phyloP scores from a whole-genome alignment of 2,113 vertebrate species.

The Helogale parvula region DNA sequence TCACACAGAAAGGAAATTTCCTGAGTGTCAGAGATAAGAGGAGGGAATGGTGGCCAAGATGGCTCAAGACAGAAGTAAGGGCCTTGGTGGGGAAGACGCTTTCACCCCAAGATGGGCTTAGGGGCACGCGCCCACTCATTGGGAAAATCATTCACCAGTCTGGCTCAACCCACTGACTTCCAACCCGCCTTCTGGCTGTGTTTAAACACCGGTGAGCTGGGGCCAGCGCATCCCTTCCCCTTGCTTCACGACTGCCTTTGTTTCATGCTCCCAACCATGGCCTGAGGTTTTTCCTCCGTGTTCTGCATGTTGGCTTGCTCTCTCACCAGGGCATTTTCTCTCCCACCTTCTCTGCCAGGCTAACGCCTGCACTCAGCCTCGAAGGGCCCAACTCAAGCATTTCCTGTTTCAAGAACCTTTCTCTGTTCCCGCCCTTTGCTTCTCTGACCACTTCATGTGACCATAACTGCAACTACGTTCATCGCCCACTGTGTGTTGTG shows the following conservation, averaged over 20 bases:
- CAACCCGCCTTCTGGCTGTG: neutral
- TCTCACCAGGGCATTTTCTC: accelerated
- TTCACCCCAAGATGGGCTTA: neutral
- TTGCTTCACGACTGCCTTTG: neutral
- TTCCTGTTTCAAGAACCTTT: neutral
- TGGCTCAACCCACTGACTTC: neutral
- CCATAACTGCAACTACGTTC: neutral
- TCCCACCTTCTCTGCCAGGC: neutral
- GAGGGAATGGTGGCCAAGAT: neutral
- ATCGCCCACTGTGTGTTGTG: neutral
- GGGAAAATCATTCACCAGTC: neutral
- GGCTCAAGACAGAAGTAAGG: neutral
- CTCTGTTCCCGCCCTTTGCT: neutral
- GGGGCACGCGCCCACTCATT: accelerated
- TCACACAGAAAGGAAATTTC: neutral
- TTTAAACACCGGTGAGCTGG: accelerated
- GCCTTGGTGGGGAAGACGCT: accelerated
- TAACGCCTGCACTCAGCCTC: neutral
- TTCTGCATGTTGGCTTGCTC: neutral
- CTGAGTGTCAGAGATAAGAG: neutral
- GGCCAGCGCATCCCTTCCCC: accelerated
- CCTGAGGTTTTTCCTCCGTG: neutral
- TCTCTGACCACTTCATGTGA: neutral
- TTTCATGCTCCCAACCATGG: accelerated
- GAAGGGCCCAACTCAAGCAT: neutral